A percentile compares a stretch with the other conserved stretches of the same genome.
Evolutionary conservation across 2,113 vertebrate species (phyloP).

Genomic region (Nymphicus hollandicus): DNA sequence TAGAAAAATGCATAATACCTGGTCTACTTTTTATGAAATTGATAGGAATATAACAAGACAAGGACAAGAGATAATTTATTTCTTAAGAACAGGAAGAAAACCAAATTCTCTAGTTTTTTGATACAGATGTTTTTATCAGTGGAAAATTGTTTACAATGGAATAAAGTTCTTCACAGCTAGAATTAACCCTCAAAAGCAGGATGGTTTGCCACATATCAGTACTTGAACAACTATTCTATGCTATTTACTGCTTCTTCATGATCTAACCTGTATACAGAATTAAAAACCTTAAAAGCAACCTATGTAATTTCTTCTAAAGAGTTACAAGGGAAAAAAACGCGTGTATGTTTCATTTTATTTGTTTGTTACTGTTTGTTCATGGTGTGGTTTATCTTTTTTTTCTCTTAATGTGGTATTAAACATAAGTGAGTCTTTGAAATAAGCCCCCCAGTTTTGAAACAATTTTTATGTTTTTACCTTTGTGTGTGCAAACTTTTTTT

Average conservation of each 20-base stretch:
- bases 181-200: not conserved
- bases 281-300: not conserved
- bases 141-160: not conserved
- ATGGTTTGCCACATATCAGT: not conserved
- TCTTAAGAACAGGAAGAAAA: not conserved
- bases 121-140: not conserved
- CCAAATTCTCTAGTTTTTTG: not conserved
- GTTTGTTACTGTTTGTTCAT: not conserved
- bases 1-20: not conserved
- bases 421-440: not conserved
- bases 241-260: not conserved
- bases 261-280: not conserved
- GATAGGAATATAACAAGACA: not conserved
- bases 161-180: not conserved
- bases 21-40: not conserved
- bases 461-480: not conserved
- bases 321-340: rapidly evolving
- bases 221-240: not conserved
- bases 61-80: not conserved
- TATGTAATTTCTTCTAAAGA: not conserved
- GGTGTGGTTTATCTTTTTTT: not conserved
- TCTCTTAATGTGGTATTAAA: not conserved
- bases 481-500: not conserved
- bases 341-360: not conserved
- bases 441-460: rapidly evolving